Base-by-base conservation (phyloP, 2,113 vertebrate genomes). In the Archocentrus centrarchus region DNA sequence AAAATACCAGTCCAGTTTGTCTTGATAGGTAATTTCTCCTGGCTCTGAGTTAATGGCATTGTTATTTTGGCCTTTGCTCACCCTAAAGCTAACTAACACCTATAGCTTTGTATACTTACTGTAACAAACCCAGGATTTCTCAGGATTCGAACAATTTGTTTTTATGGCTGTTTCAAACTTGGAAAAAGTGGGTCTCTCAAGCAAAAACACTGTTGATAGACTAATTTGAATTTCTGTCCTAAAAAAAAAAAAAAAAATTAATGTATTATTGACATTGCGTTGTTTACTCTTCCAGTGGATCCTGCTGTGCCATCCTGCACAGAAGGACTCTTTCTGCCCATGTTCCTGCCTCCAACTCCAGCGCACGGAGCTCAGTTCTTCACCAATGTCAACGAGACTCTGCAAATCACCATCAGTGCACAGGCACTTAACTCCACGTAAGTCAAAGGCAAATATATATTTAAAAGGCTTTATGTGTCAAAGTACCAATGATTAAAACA, bases 1-100 rank as follows among this genome's bases (percentile, higher is more conserved):
- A 86, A 73, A 79, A 50, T 90, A 4, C 92, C 93, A 0, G 1
- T 94, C 9, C 89, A 90, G 82, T 94, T 94, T 85, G 61, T 41
- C 24, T 7, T 91, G 2, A 53, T 0, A 7, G 88, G 93, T 92
- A 3, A 18, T 47, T 50, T 68, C 39, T 68, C 13, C 37, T 66
- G 63, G 22, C 22, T 47, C 22, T 39, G 27, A 27, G 27, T 27
- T 27, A 27, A 68, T 18, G 5, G 8, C 22, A 1, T 0, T 47
- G 1, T 47, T 68, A 7, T 47, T 0, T 18, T 68, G 39, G 39
- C 39, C 39, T 68, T 44, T 66, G 20, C 20, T 62, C 18, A 41
- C n/a, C 7, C 0, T 27, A 11, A 14, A 64, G 11, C 11, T 22
- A 66, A 44, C 0, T 64, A 66, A 44, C 11, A 44, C 41, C 41